Conservation (phyloP, 2,113 vertebrate genomes). For the Diadophis punctatus region DNA sequence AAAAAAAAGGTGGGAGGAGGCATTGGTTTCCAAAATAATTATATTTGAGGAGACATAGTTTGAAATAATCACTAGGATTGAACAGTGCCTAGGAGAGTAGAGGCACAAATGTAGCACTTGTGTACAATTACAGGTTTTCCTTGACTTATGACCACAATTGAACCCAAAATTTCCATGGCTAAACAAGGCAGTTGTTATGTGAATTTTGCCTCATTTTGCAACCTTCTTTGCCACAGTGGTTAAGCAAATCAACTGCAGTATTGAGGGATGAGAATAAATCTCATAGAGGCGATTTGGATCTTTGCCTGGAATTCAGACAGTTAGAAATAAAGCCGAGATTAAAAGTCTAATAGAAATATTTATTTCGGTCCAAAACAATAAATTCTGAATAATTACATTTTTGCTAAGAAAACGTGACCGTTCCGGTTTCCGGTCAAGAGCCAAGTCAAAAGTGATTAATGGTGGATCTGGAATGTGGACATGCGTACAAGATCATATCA, state of each 20-base stretch:
- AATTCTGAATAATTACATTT: too few species aligned
- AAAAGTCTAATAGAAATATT: too few species aligned
- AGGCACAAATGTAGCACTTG: background rate
- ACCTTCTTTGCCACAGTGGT: background rate
- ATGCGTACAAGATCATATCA: too few species aligned
- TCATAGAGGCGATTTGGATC: too few species aligned
- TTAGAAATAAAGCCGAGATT: too few species aligned
- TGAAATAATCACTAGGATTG: background rate
- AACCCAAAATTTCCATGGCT: background rate
- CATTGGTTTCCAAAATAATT: background rate
- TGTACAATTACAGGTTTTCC: background rate
- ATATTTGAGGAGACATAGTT: background rate
- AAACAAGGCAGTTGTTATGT: background rate
- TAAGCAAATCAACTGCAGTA: background rate
- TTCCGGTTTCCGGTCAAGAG: too few species aligned
- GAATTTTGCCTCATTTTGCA: background rate
- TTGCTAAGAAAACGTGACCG: too few species aligned
- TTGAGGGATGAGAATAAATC: too few species aligned
- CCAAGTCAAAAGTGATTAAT: too few species aligned
- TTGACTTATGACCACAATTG: background rate
- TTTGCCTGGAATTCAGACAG: too few species aligned
- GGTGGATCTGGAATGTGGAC: too few species aligned
- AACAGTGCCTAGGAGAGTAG: background rate
- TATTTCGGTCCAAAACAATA: too few species aligned
- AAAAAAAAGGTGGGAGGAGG: background rate